These are phyloP conservation scores for Agonopterix heracliana DNA, from an alignment of 2,888 invertebrate species.

Conservation along the genomic window DNA sequence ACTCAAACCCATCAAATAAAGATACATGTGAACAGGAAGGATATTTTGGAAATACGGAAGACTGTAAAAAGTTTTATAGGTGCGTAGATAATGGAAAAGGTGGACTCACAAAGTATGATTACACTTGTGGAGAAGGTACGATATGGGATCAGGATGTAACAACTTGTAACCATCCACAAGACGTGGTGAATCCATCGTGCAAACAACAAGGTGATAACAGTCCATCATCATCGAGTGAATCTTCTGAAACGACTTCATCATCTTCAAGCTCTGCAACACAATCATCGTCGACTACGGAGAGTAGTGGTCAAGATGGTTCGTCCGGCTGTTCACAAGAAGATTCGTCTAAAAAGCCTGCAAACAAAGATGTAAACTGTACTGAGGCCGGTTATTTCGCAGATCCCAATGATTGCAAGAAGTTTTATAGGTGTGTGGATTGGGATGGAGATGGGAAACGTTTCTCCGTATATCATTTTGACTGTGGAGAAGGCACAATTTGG, in stretches of 20 bases:
- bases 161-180: constrained; percentile 62
- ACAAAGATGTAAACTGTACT: constrained; percentile 58
- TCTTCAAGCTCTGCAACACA: constrained; percentile 14
- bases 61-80: constrained; percentile 81
- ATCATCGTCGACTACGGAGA: constrained; percentile 25
- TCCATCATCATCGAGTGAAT: constrained; percentile 13
- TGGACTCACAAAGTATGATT: constrained; percentile 77
- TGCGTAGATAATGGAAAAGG: constrained; percentile 79
- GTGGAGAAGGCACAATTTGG: constrained; percentile 83
- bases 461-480: constrained; percentile 80
- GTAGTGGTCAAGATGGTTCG: constrained; percentile 22
- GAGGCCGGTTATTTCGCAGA: constrained; percentile 78
- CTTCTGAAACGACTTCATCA: constrained; percentile 14
- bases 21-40: constrained; percentile 74
- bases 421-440: constrained; percentile 80
- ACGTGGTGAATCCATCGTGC: constrained; percentile 55
- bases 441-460: constrained; percentile 71
- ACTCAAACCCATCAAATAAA: constrained; percentile 22
- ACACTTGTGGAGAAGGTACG: constrained; percentile 80
- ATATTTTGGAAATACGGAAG: constrained; percentile 76
- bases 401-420: constrained; percentile 78
- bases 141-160: constrained; percentile 80
- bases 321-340: constrained; percentile 37
- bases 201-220: constrained; percentile 18
- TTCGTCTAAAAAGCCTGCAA: constrained; percentile 38